These are phyloP conservation scores for Acleris laterana DNA, from an alignment of 2,888 invertebrate species.

Conservation along the genomic window DNA sequence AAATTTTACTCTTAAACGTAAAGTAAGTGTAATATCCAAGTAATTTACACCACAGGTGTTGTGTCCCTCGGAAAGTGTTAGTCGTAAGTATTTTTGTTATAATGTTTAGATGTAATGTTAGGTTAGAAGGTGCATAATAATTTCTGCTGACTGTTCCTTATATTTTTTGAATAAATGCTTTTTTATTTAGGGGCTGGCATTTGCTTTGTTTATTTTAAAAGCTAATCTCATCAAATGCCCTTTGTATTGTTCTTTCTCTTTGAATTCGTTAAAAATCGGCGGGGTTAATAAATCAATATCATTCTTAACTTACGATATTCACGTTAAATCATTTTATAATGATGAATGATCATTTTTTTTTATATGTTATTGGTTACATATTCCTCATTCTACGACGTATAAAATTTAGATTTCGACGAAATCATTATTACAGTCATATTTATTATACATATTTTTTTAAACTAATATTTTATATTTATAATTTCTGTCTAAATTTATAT, in stretches of 20 bases:
- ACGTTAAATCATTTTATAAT: background rate
- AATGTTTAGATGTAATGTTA: conserved; percentile 60
- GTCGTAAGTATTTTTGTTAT: conserved; percentile 65
- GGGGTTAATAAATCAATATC: conserved; percentile 34
- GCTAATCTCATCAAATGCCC: conserved; percentile 41
- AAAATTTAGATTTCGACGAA: no score
- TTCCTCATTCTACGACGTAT: background rate
- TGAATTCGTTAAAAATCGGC: conserved; percentile 16
- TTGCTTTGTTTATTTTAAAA: conserved; percentile 69
- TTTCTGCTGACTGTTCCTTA: conserved; percentile 75
- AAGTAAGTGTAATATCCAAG: conserved; percentile 20
- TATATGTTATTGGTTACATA: background rate
- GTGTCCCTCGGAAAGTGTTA: conserved; percentile 37
- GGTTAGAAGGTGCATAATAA: conserved; percentile 76
- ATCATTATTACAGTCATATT: no score
- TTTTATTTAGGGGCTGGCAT: conserved; percentile 74
- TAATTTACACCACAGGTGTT: conserved; percentile 12
- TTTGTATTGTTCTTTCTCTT: conserved; percentile 33
- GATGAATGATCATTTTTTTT: no score
- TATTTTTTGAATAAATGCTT: conserved; percentile 66
- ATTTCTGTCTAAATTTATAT: conserved; percentile 3
- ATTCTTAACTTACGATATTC: conserved; percentile 13
- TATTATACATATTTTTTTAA: background rate
- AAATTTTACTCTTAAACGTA: conserved; percentile 18
- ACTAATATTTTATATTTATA: background rate